A percentile compares a stretch with the other conserved stretches of the same genome.
Evolutionary conservation across 1,140 invertebrate genomes (phyloP).

Genomic region (Drosophila mauritiana): DNA sequence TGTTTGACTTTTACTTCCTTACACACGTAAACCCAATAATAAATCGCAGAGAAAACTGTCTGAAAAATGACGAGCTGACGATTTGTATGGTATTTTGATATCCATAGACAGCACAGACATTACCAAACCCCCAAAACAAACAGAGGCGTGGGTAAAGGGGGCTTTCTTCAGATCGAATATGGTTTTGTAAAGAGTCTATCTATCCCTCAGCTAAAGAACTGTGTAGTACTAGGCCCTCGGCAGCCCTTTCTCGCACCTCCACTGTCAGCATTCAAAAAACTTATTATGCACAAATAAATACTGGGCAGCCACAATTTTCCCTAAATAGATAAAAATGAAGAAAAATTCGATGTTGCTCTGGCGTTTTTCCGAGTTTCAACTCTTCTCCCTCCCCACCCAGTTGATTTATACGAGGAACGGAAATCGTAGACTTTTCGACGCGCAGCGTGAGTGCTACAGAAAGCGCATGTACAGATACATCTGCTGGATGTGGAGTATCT

Average conservation of each 20-base stretch:
- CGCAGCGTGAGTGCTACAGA: conserved; percentile 81
- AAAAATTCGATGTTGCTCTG: conserved; percentile 58
- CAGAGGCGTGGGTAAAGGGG: conserved; percentile 31
- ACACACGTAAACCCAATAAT: conserved; percentile 43
- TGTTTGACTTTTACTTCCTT: conserved; percentile 45
- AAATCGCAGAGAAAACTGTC: conserved; percentile 72
- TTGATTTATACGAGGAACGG: conserved; percentile 79
- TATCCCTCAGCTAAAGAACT: background rate
- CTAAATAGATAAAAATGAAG: conserved; percentile 74
- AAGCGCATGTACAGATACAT: conserved; percentile 43
- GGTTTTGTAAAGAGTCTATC: too few species aligned
- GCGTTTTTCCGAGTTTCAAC: conserved; percentile 8
- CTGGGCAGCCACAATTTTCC: conserved; percentile 34
- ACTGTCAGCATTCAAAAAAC: conserved; percentile 55
- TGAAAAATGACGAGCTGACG: conserved; percentile 83
- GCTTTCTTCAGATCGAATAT: background rate
- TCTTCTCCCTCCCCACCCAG: conserved; percentile 34
- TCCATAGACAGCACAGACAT: conserved; percentile 58
- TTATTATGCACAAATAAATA: conserved; percentile 83
- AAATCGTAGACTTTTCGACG: conserved; percentile 83
- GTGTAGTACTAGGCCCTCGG: background rate
- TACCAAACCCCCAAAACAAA: conserved; percentile 17
- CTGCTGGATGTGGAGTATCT: conserved; percentile 38
- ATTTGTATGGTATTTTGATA: conserved; percentile 82
- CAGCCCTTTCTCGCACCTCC: conserved; percentile 8